A percentile compares a stretch with the other conserved stretches of the same genome.
Evolutionary conservation across 2,888 invertebrate genomes (phyloP).

Genomic region (Nasonovia ribisnigri): DNA sequence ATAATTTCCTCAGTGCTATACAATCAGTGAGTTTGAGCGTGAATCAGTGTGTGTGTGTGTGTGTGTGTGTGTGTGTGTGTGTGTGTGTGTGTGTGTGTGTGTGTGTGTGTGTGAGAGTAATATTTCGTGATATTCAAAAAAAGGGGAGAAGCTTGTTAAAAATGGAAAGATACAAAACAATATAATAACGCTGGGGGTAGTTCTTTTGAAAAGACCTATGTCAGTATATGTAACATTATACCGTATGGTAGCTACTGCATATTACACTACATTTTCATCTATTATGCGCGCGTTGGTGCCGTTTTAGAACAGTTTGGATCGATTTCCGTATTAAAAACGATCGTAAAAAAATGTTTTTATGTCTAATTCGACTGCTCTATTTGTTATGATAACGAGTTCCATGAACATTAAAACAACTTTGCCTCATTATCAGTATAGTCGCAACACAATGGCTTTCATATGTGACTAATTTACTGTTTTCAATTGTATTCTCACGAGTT

Average conservation of each 20-base stretch:
- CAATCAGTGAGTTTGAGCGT: background rate
- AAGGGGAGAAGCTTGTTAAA: constrained; percentile 50
- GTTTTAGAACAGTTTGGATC: constrained; percentile 26
- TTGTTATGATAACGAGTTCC: constrained; percentile 22
- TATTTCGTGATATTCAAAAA: constrained; percentile 36
- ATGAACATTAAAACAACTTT: constrained; percentile 1
- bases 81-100: background rate
- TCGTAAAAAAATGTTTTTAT: constrained; percentile 29
- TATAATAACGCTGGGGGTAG: constrained; percentile 29
- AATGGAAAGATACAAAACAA: constrained; percentile 54
- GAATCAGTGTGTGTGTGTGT: background rate
- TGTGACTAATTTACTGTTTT: constrained; percentile 14
- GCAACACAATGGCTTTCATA: background rate
- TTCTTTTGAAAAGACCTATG: constrained; percentile 41
- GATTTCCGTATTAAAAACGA: constrained; percentile 9
- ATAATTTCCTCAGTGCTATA: background rate
- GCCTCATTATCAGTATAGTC: background rate
- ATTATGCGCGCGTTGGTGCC: constrained; percentile 11
- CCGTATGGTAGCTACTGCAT: constrained; percentile 32
- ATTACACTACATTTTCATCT: constrained; percentile 19
- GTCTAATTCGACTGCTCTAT: background rate
- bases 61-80: background rate
- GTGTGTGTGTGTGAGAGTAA: background rate
- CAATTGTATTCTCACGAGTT: background rate
- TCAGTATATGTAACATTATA: constrained; percentile 41